Percentiles rank a stretch among this genome's conserved stretches.
Conservation (phyloP, 2,113 vertebrate species). For the Albula glossodonta region DNA sequence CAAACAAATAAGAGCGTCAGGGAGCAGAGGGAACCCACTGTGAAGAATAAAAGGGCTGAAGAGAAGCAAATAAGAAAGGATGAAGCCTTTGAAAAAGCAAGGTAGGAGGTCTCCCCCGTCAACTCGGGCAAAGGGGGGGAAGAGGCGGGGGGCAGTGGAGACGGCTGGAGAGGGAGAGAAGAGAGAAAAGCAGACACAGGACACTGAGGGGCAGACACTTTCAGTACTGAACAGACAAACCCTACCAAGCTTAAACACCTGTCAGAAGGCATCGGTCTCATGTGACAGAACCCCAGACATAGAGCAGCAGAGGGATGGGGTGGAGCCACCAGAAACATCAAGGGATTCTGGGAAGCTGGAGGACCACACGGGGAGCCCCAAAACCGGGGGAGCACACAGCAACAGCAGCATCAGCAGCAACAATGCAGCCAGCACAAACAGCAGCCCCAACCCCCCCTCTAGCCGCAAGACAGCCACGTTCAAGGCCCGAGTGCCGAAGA, state of each 20-base stretch:
- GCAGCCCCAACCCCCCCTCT: constrained; percentile 66
- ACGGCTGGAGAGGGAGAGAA: constrained; percentile 57
- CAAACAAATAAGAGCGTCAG: constrained; percentile 23
- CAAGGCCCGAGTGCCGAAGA: constrained; percentile 85
- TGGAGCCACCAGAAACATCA: constrained; percentile 51
- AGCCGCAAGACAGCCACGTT: constrained; percentile 90
- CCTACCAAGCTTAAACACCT: constrained; percentile 40
- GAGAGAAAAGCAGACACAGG: constrained; percentile 64
- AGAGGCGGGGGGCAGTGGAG: constrained; percentile 59
- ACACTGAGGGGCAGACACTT: constrained; percentile 53
- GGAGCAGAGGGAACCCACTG: neutral
- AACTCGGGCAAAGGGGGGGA: constrained; percentile 76
- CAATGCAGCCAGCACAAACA: constrained; percentile 56
- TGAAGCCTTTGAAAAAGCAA: constrained; percentile 81
- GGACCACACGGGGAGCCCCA: constrained; percentile 67
- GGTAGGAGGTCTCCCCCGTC: constrained; percentile 70
- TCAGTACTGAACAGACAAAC: constrained; percentile 55
- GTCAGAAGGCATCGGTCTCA: constrained; percentile 51
- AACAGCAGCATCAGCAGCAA: constrained; percentile 60
- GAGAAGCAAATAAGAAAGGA: constrained; percentile 56
- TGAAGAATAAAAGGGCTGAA: neutral
- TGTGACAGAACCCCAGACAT: constrained; percentile 48
- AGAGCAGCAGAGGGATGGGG: constrained; percentile 59
- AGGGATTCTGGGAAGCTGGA: constrained; percentile 43
- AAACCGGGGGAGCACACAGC: constrained; percentile 48